Evolutionary conservation across 2,797 vertebrate species (phyloP).

Genomic region (Lacerta viridis): DNA sequence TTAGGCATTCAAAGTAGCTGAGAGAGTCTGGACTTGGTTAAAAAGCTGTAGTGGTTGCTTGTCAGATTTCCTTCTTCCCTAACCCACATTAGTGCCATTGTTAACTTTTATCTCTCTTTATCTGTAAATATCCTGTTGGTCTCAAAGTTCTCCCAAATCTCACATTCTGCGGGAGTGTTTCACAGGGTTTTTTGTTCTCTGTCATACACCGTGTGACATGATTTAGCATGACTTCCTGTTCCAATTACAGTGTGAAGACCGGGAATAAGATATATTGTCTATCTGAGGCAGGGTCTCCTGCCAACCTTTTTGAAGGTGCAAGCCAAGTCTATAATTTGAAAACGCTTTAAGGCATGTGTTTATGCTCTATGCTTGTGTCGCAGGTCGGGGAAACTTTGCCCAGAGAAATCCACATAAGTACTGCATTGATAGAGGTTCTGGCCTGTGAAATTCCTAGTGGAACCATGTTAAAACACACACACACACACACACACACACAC

Average conservation of each 20-base stretch:
- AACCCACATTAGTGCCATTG: background rate
- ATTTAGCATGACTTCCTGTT: conserved; percentile 34
- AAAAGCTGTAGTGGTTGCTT: conserved; percentile 9
- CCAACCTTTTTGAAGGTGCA: background rate
- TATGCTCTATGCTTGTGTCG: background rate
- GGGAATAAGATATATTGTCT: conserved; percentile 32
- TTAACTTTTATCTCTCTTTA: conserved; percentile 39
- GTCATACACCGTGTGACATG: background rate
- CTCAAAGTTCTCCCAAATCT: conserved; percentile 28
- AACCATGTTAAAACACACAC: background rate
- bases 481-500: background rate
- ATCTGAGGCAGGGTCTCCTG: conserved; percentile 14
- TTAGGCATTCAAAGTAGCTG: fast-evolving
- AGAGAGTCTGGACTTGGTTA: conserved; percentile 47
- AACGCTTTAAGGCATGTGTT: background rate
- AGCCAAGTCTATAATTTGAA: background rate
- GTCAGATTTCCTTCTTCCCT: conserved; percentile 21
- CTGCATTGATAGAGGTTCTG: background rate
- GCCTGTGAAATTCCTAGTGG: background rate
- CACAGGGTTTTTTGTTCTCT: conserved; percentile 43
- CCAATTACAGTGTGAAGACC: conserved; percentile 19
- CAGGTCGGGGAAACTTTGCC: background rate
- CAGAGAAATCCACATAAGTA: background rate
- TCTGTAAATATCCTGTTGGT: conserved; percentile 15
- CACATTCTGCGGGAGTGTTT: conserved; percentile 24